Evolutionary conservation across 2,113 vertebrate genomes (phyloP).

Genomic region (Indri indri): DNA sequence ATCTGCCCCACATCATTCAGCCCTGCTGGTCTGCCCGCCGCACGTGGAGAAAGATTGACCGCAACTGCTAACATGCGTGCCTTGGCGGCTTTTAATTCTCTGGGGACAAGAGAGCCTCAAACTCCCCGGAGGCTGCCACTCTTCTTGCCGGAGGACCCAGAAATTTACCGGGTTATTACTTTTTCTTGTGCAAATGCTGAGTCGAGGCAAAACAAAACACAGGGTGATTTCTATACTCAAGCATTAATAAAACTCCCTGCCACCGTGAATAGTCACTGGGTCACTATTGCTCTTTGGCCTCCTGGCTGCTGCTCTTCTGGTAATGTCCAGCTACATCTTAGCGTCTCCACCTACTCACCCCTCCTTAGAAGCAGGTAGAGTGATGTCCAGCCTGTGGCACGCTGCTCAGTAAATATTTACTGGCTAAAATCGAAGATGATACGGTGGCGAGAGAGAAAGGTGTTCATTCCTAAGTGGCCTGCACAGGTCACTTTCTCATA

Average conservation of each 20-base stretch:
- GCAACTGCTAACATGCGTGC: neutral
- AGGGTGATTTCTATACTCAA: neutral
- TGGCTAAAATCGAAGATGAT: neutral
- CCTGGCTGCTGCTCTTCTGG: neutral
- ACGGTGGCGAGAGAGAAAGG: neutral
- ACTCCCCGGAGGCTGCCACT: neutral
- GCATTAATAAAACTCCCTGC: neutral
- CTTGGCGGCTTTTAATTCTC: neutral
- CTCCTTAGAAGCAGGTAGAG: neutral
- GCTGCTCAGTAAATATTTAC: neutral
- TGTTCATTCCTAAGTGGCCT: fast-evolving
- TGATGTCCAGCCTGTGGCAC: fast-evolving
- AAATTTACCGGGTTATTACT: neutral
- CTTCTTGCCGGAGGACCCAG: neutral
- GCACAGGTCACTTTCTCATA: neutral
- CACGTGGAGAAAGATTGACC: neutral
- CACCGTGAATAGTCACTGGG: neutral
- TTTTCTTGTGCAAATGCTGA: neutral
- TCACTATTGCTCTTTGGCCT: neutral
- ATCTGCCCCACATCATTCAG: too few relatives aligned
- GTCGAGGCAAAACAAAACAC: neutral
- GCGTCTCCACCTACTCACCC: neutral
- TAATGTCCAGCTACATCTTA: too few relatives aligned
- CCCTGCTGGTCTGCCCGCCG: too few relatives aligned
- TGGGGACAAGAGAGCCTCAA: too few relatives aligned